Evolutionary conservation across 2,113 vertebrate species (phyloP).

Genomic region (Rynchops niger): DNA sequence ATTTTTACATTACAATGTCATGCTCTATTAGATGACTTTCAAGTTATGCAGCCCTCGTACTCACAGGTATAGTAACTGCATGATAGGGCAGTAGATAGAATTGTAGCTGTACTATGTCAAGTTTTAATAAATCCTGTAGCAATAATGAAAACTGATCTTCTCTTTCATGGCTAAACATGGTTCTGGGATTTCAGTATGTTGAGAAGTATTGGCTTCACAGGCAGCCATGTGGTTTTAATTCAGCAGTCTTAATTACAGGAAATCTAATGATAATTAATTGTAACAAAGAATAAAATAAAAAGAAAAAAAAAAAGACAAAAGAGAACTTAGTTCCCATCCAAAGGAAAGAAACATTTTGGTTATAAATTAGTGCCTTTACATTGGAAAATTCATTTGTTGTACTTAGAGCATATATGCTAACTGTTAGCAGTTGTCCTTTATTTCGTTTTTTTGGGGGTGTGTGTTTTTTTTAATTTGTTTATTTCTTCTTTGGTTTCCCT

Average conservation of each 20-base stretch:
- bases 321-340: constrained; percentile 16
- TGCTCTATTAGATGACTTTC: not conserved
- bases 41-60: not conserved
- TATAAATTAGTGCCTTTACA: constrained; percentile 14
- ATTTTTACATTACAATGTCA: not conserved
- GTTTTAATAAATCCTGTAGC: constrained; percentile 35
- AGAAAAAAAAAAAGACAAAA: constrained; percentile 13
- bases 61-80: not conserved
- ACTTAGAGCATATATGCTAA: not conserved
- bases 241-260: constrained; percentile 55
- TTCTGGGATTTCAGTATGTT: constrained; percentile 16
- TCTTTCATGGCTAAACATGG: constrained; percentile 11
- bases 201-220: constrained; percentile 20
- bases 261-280: constrained; percentile 63
- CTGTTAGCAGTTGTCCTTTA: not conserved
- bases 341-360: constrained; percentile 24
- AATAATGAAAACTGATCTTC: constrained; percentile 40
- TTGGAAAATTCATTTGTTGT: constrained; percentile 35
- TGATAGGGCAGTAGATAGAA: not conserved
- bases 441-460: not conserved
- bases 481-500: not conserved
- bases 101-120: not conserved
- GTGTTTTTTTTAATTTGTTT: not conserved
- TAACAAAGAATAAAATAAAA: constrained; percentile 53
- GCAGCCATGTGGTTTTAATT: constrained; percentile 54